phyloP scores from a whole-genome alignment of 2,888 invertebrate genomes.

The Barypeithes pellucidus region DNA sequence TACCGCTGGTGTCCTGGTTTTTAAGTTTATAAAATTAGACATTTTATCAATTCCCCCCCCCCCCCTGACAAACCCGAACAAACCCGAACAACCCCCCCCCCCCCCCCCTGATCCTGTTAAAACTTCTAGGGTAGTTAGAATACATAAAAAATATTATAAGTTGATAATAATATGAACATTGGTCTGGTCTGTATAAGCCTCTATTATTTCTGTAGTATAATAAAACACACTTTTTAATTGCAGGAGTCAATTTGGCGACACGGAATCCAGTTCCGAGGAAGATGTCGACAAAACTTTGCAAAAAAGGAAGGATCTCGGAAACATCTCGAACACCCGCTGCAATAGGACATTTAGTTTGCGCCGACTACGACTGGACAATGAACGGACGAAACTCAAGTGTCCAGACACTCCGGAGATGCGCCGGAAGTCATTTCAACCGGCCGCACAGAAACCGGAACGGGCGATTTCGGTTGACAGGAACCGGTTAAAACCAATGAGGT shows the following conservation, averaged over 20 bases:
- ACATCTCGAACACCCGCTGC: constrained; percentile 75
- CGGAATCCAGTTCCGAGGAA: constrained; percentile 71
- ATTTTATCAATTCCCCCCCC: too few relatives aligned
- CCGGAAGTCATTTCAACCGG: constrained; percentile 71
- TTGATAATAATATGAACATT: too few relatives aligned
- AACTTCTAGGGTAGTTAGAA: too few relatives aligned
- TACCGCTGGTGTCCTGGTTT: too few relatives aligned
- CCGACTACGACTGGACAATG: constrained; percentile 75
- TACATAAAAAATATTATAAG: too few relatives aligned
- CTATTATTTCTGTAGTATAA: too few relatives aligned
- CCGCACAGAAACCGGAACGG: constrained; percentile 63
- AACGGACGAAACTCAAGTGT: constrained; percentile 71
- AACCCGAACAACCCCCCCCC: too few relatives aligned
- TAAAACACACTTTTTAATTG: background rate
- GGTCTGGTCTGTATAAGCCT: too few relatives aligned
- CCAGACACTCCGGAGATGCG: constrained; percentile 78
- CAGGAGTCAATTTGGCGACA: constrained; percentile 67
- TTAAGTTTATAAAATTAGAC: too few relatives aligned
- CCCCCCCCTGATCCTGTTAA: too few relatives aligned
- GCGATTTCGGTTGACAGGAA: constrained; percentile 69
- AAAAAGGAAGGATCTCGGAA: constrained; percentile 66
- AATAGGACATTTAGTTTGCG: constrained; percentile 84
- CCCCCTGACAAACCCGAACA: too few relatives aligned
- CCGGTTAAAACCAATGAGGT: constrained; percentile 65
- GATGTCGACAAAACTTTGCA: constrained; percentile 71